A percentile compares a stretch with the other conserved stretches of the same genome.
phyloP scores from a whole-genome alignment of 2,888 invertebrate genomes.

The Drosophila tripunctata region DNA sequence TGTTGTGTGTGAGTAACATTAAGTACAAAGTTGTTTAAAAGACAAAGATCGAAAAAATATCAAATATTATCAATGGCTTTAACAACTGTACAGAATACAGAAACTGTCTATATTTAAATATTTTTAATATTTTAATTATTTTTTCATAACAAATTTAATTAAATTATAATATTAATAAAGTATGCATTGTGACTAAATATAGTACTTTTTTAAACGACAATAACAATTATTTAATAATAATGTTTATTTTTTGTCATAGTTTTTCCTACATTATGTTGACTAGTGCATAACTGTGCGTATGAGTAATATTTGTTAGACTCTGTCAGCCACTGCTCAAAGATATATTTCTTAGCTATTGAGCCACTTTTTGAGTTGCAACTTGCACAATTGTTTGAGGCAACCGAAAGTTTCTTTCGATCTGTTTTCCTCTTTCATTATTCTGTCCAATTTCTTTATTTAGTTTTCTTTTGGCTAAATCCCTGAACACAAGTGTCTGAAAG shows the following conservation, averaged over 20 bases:
- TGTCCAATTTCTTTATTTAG: not conserved
- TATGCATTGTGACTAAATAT: too few species aligned
- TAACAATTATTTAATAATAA: too few species aligned
- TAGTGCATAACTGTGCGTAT: conserved; percentile 40
- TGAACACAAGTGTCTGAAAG: conserved; percentile 40
- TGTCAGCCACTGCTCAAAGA: conserved; percentile 13
- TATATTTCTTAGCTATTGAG: conserved; percentile 52
- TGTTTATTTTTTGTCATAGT: not conserved
- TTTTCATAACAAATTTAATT: too few species aligned
- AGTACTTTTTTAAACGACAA: too few species aligned
- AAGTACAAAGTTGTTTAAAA: conserved; percentile 11
- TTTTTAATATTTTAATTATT: too few species aligned
- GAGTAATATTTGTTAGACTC: conserved; percentile 21
- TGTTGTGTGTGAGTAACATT: conserved; percentile 30
- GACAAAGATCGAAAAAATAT: conserved; percentile 27
- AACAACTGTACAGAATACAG: too few species aligned
- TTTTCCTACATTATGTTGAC: not conserved
- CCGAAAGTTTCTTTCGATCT: conserved; percentile 7
- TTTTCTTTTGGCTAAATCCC: conserved; percentile 15
- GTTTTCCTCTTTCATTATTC: not conserved
- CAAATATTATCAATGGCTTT: conserved; percentile 30
- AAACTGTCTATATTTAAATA: too few species aligned
- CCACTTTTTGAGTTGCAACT: conserved; percentile 43
- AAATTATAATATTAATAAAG: not conserved
- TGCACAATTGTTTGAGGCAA: conserved; percentile 6